Evolutionary conservation across 1,140 invertebrate species (phyloP).

Genomic region (Colletes latitarsis): DNA sequence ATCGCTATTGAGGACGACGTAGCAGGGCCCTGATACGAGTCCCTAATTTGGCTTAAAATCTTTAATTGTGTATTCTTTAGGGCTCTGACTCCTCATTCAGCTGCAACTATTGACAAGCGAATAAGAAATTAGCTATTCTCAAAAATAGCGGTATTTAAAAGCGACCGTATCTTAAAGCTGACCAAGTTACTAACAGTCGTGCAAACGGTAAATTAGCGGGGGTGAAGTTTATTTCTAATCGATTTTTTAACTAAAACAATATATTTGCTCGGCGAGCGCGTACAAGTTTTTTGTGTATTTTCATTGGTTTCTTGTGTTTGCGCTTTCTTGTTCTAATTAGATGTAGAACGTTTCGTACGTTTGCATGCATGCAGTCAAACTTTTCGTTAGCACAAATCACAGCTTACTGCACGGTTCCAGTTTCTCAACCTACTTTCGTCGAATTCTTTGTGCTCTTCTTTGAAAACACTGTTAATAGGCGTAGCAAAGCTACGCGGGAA

Average conservation of each 20-base stretch:
- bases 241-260: slow-evolving; percentile 2
- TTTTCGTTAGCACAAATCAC: neutral
- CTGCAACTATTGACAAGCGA: too few species aligned
- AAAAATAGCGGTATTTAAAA: too few species aligned
- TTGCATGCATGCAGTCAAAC: neutral
- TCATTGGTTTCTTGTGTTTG: neutral
- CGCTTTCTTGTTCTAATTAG: neutral
- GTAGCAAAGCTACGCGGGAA: neutral
- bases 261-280: neutral
- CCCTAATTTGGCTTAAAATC: too few species aligned
- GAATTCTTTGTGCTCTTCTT: slow-evolving; percentile 8
- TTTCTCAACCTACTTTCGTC: neutral
- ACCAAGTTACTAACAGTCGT: too few species aligned
- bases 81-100: too few species aligned
- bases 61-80: too few species aligned
- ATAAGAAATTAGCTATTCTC: too few species aligned
- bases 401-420: neutral
- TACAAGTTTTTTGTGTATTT: neutral
- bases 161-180: too few species aligned
- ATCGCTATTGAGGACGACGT: too few species aligned
- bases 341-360: neutral
- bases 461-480: slow-evolving; percentile 2
- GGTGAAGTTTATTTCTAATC: slow-evolving; percentile 8
- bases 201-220: slow-evolving; percentile 5
- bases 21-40: too few species aligned